Percentiles rank a stretch among this genome's conserved stretches.
Conservation (phyloP, 2,888 invertebrate genomes). For the Smittia sp. region DNA sequence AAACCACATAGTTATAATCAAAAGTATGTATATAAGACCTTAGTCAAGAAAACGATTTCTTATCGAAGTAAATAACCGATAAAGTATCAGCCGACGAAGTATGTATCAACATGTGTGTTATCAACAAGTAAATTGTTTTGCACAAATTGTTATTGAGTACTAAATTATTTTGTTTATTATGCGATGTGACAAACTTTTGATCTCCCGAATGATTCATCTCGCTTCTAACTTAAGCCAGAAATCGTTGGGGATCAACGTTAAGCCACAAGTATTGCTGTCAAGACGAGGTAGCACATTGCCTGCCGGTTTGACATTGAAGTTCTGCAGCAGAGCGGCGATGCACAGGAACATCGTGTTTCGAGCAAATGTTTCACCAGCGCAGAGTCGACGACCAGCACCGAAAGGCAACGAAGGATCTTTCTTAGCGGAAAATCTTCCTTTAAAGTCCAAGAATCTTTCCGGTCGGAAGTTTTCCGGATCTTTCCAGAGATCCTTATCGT, state of each 20-base stretch:
- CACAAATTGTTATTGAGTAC: too few relatives aligned
- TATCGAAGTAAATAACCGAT: too few relatives aligned
- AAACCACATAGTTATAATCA: too few relatives aligned
- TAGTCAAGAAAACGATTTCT: too few relatives aligned
- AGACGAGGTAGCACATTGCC: constrained; percentile 45
- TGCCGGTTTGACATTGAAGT: constrained; percentile 57
- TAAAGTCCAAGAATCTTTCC: constrained; percentile 61
- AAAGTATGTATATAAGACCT: too few relatives aligned
- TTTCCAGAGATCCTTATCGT: constrained; percentile 60
- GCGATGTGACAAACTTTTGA: background rate
- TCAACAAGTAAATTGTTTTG: too few relatives aligned
- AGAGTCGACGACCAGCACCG: constrained; percentile 65
- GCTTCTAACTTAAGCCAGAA: constrained; percentile 21
- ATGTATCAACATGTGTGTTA: too few relatives aligned
- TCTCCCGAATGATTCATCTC: background rate
- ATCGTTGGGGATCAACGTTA: background rate
- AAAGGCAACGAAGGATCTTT: constrained; percentile 64
- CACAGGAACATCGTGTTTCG: constrained; percentile 64
- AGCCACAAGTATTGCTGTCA: constrained; percentile 46
- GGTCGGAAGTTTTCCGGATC: constrained; percentile 67
- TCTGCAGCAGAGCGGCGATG: constrained; percentile 61
- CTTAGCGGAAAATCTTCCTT: constrained; percentile 57
- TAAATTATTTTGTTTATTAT: background rate
- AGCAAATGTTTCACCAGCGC: constrained; percentile 70
- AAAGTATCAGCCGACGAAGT: too few relatives aligned